A percentile compares a stretch with the other conserved stretches of the same genome.
phyloP scores from a whole-genome alignment of 2,113 vertebrate species.

The Rhizomys pruinosus region DNA sequence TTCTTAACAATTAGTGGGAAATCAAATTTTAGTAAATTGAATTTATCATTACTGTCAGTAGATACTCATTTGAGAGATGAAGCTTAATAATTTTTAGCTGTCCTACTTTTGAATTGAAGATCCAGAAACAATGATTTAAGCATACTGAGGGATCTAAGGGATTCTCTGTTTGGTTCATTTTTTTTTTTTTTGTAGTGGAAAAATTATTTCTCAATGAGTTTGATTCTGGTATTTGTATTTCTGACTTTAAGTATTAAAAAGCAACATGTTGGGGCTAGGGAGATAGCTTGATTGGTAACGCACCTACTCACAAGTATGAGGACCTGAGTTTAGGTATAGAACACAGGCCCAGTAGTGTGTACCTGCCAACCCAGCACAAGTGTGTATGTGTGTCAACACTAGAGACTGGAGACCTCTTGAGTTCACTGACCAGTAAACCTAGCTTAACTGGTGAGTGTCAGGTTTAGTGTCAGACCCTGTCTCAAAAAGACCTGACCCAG shows the following conservation, averaged over 20 bases:
- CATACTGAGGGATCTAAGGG: not conserved
- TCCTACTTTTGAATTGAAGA: slow-evolving; percentile 3
- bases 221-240: slow-evolving; percentile 24
- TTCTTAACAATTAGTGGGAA: slow-evolving; percentile 39
- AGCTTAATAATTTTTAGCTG: slow-evolving; percentile 1
- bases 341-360: not conserved
- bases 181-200: not conserved
- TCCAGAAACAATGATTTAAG: slow-evolving; percentile 27
- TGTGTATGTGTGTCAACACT: not conserved
- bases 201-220: slow-evolving; percentile 49
- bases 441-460: too few species aligned
- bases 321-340: not conserved
- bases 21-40: slow-evolving; percentile 33
- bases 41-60: slow-evolving; percentile 37
- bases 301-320: not conserved
- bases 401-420: too few species aligned
- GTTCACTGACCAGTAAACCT: not conserved
- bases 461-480: not conserved
- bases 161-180: slow-evolving; percentile 4
- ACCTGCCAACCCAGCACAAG: not conserved
- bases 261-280: not conserved
- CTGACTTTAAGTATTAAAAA: slow-evolving; percentile 17
- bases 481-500: too few species aligned
- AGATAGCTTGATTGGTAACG: not conserved
- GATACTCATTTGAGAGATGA: slow-evolving; percentile 21